These are phyloP conservation scores for Speoplatyrhinus poulsoni DNA, from an alignment of 2,113 vertebrate genomes.

Conservation along the genomic window DNA sequence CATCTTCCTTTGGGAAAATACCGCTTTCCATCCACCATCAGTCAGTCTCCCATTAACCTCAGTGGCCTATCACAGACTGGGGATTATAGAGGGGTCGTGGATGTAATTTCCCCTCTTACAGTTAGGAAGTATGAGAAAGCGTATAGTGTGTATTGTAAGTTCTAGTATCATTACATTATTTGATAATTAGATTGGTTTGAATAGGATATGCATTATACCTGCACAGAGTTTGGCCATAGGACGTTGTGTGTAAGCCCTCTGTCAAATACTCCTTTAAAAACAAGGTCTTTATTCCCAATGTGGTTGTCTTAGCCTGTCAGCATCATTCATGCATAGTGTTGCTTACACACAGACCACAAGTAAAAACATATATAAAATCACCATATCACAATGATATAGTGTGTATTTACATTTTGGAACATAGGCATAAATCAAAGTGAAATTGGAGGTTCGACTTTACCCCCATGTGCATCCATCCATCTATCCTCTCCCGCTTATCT, in stretches of 20 bases:
- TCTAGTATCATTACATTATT: neutral
- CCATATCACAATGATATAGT: slow-evolving; percentile 17
- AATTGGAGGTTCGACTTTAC: slow-evolving; percentile 16
- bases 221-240: neutral
- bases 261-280: too few relatives aligned
- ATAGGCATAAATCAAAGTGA: slow-evolving; percentile 31
- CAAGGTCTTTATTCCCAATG: slow-evolving; percentile 31
- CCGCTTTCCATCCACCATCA: neutral
- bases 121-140: neutral
- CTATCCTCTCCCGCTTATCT: too few relatives aligned
- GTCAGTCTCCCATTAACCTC: neutral
- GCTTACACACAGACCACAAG: slow-evolving; percentile 44
- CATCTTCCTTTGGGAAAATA: slow-evolving; percentile 9
- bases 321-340: slow-evolving; percentile 47
- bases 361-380: slow-evolving; percentile 42
- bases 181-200: neutral
- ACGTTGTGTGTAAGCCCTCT: too few relatives aligned
- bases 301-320: slow-evolving; percentile 51
- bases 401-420: slow-evolving; percentile 37
- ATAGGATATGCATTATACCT: neutral
- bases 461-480: slow-evolving; percentile 10
- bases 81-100: neutral
- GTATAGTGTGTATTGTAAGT: neutral
- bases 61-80: neutral
- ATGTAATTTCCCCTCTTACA: too few relatives aligned